Percentiles rank a stretch among this genome's conserved stretches.
These are phyloP conservation scores for Laupala kohalensis DNA, from an alignment of 1,140 invertebrate genomes.

Conservation along the genomic window DNA sequence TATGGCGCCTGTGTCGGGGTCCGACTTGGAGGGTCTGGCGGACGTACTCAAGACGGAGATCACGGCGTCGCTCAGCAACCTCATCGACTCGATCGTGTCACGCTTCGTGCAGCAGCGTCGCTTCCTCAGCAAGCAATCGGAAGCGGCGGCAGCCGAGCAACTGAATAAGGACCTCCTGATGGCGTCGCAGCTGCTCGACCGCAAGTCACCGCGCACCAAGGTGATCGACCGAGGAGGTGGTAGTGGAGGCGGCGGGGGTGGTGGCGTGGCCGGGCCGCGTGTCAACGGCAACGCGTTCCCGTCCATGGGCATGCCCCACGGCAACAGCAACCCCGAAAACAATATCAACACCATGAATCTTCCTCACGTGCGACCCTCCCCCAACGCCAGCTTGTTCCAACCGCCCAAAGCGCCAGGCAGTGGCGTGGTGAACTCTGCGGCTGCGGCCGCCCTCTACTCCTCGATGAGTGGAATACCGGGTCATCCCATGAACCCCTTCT, in stretches of 20 bases:
- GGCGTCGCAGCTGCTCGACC: constrained; percentile 63
- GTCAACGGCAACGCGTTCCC: constrained; percentile 36
- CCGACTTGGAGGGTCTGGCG: constrained; percentile 72
- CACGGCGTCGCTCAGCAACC: constrained; percentile 60
- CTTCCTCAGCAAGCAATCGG: constrained; percentile 58
- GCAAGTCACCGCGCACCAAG: constrained; percentile 70
- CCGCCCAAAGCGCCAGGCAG: constrained; percentile 57
- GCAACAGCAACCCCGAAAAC: constrained; percentile 31
- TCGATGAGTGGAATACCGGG: constrained; percentile 30
- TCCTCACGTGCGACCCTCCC: constrained; percentile 52
- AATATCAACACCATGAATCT: constrained; percentile 47
- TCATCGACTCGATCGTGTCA: constrained; percentile 80
- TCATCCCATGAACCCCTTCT: constrained; percentile 51
- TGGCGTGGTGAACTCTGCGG: constrained; percentile 36
- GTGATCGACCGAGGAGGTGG: constrained; percentile 47
- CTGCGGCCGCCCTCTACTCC: constrained; percentile 21
- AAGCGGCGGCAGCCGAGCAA: constrained; percentile 60
- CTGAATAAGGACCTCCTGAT: constrained; percentile 63
- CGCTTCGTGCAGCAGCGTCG: constrained; percentile 70
- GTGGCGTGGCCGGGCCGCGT: constrained; percentile 28
- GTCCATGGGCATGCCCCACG: constrained; percentile 20
- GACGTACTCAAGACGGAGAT: constrained; percentile 84
- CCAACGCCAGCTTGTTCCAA: constrained; percentile 59
- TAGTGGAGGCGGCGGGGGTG: constrained; percentile 28
- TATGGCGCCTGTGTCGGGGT: constrained; percentile 46